These are phyloP conservation scores for Falcunculus frontatus DNA, from an alignment of 2,113 vertebrate species.

Conservation along the genomic window DNA sequence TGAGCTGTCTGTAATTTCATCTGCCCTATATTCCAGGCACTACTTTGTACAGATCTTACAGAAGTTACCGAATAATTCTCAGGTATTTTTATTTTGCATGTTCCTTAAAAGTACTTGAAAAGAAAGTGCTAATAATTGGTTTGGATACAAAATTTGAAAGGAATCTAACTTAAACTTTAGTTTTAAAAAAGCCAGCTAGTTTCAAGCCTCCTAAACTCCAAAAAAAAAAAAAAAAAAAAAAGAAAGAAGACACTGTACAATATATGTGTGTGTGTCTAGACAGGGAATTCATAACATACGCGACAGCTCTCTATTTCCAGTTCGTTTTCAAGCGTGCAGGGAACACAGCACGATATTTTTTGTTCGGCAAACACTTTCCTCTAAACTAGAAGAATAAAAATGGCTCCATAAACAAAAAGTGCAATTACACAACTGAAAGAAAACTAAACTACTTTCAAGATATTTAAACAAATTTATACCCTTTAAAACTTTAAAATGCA, in stretches of 20 bases:
- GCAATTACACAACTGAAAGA: not conserved
- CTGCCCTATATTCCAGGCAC: not conserved
- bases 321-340: fast-evolving
- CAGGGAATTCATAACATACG: not conserved
- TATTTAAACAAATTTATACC: not conserved
- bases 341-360: not conserved
- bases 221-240: not conserved
- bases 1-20: not conserved
- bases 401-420: not conserved
- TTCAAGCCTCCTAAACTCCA: not conserved
- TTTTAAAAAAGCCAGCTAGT: not conserved
- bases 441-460: not conserved
- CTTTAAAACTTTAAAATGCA: not conserved
- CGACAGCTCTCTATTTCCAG: not conserved
- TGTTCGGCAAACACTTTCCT: fast-evolving
- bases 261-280: too few species aligned
- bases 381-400: not conserved
- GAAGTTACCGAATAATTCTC: not conserved
- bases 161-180: not conserved
- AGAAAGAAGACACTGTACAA: not conserved
- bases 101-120: not conserved
- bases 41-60: not conserved
- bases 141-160: not conserved
- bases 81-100: not conserved
- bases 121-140: not conserved